Base-by-base conservation (phyloP, 2,888 invertebrate species). In the Volucella inanis region DNA sequence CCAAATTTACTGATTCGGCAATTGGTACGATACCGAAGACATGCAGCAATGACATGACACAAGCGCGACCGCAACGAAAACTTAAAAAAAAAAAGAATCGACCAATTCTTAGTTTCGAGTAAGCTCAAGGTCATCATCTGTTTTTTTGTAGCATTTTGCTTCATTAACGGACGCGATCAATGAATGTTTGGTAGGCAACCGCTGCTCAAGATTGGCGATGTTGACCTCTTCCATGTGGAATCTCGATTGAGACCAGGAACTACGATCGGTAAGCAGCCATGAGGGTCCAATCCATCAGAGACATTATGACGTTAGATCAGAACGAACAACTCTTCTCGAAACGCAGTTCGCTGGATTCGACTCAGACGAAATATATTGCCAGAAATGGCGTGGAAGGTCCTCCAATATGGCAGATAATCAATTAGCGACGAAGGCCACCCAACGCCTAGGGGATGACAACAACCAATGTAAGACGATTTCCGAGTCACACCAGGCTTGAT, bases 311-410 rank as follows among this genome's bases (percentile, higher is more conserved):
- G n/a, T n/a, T n/a, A n/a, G n/a, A n/a, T n/a, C n/a, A n/a, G n/a
- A n/a, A n/a, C n/a, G n/a, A n/a, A n/a, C n/a, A n/a, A n/a, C n/a
- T n/a, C n/a, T n/a, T n/a, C n/a, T n/a, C n/a, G n/a, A n/a, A n/a
- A 14, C 62, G n/a, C 62, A 64, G 15, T 64, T 38, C 3, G 47
- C n/a, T 49, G 49, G 62, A 10, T 64, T 64, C 3, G 2, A 43
- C 43, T 43, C 43, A 10, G 43, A 43, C 8, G 43, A 43, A 43
- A 43, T 43, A 43, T 43, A 10, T 43, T 43, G 43, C 43, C 43
- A 43, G 43, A 8, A 43, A 10, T 43, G 43, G 10, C 43, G 43
- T 43, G 43, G 43, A 43, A 43, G 43, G 43, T 9, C 43, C 10
- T 43, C 43, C 43, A 43, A 11, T 4, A 15, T 9, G 9, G 62